These are phyloP conservation scores for Nothocercus julius DNA, from an alignment of 2,113 vertebrate genomes.

Conservation along the genomic window DNA sequence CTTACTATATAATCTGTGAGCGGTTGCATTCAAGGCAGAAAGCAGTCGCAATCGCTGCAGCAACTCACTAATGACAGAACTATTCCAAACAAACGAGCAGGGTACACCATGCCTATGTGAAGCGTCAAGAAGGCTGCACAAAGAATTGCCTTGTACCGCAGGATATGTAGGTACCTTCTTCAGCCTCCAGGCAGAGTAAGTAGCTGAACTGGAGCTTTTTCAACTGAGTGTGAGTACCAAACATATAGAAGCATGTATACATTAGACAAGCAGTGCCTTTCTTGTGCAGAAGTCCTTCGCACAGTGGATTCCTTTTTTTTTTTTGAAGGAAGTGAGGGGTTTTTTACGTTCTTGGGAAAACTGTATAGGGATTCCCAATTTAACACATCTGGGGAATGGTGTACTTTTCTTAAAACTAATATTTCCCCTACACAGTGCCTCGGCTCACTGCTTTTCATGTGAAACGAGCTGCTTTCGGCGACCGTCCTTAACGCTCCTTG, in stretches of 20 bases:
- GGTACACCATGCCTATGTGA: slow-evolving; percentile 14
- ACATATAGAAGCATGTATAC: slow-evolving; percentile 47
- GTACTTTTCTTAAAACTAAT: slow-evolving; percentile 26
- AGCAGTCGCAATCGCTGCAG: not conserved
- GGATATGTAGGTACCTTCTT: slow-evolving; percentile 57
- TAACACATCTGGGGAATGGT: not conserved
- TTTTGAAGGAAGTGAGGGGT: slow-evolving; percentile 30
- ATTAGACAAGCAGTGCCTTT: slow-evolving; percentile 71
- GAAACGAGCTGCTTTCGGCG: slow-evolving; percentile 21
- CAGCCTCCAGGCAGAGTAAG: slow-evolving; percentile 43
- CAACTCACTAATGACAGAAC: not conserved
- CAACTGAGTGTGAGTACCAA: slow-evolving; percentile 35
- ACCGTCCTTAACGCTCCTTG: not conserved
- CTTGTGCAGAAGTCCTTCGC: slow-evolving; percentile 40
- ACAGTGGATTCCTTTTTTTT: not conserved
- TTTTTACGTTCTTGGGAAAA: slow-evolving; percentile 17
- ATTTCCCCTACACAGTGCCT: not conserved
- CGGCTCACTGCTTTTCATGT: not conserved
- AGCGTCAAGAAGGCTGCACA: slow-evolving; percentile 36
- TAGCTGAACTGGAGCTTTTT: slow-evolving; percentile 65
- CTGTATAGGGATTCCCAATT: not conserved
- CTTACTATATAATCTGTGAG: slow-evolving; percentile 21
- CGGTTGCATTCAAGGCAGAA: slow-evolving; percentile 47
- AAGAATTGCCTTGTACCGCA: slow-evolving; percentile 9
- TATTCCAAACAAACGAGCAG: slow-evolving; percentile 28